Evolutionary conservation across 2,113 vertebrate genomes (phyloP), one percentile per base, ranked within the genome.

Genomic region (Rhipidura dahli): DNA sequence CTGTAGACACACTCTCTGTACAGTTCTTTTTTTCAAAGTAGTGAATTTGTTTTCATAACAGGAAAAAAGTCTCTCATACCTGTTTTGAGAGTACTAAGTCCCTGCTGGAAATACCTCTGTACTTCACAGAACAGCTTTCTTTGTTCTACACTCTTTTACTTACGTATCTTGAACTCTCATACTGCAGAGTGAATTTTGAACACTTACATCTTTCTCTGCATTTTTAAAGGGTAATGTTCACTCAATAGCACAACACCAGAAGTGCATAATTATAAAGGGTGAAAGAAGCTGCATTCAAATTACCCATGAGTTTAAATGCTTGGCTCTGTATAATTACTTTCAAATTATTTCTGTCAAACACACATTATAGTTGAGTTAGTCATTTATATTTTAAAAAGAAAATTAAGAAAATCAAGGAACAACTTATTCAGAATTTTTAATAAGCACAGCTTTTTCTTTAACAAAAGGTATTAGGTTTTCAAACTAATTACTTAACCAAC

Each of bases 271-370:
- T 96, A 96, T 81, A 85, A 97, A 93, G 76, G 64, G 60, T 90
- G 90, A 97, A 91, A 90, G 57, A 97, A 92, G 33, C 66, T 95
- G 86, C 89, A 96, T 97, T 96, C 71, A 95, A 92, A 97, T 97
- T 97, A 97, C 78, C 82, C 88, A 85, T 68, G 93, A 94, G 95
- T 78, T 73, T 87, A 96, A 97, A 96, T 90, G 71, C 78, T 94
- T 96, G 65, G 45, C 44, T 96, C 92, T 79, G 27, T 87, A 97
- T 94, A 97, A 96, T 95, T 94, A 91, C 53, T 93, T 96, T 90
- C 70, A 96, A 95, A 91, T 97, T 96, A 96, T 96, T 97, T 96
- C 87, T 96, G 75, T 96, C 87, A 97, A 97, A 96, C 51, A 94
- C 39, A 61, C 23, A 2, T 86, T 96, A 93, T 61, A 94, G 53